A percentile compares a stretch with the other conserved stretches of the same genome.
phyloP scores from a whole-genome alignment of 2,113 vertebrate species.

The Regulus satrapa region DNA sequence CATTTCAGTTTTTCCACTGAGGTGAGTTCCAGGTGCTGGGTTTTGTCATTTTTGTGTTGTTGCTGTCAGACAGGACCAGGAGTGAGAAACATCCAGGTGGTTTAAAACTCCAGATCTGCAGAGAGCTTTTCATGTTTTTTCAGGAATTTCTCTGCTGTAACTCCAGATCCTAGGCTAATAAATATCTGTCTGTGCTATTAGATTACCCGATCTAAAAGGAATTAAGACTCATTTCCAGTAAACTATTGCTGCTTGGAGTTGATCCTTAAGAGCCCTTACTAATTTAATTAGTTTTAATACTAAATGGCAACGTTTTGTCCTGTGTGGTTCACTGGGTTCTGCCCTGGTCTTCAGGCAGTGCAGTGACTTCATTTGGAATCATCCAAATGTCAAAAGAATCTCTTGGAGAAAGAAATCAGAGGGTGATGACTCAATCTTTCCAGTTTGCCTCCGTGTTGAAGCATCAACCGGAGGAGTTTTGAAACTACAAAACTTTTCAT shows the following conservation, averaged over 20 bases:
- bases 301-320: background rate
- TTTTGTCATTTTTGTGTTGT: background rate
- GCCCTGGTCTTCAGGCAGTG: background rate
- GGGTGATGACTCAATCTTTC: background rate
- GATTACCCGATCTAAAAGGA: background rate
- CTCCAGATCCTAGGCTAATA: background rate
- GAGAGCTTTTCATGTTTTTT: background rate
- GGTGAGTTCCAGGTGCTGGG: rapidly evolving
- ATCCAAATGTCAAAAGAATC: background rate
- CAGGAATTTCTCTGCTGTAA: background rate
- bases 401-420: background rate
- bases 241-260: background rate
- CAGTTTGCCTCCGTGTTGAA: background rate
- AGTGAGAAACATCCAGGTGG: background rate
- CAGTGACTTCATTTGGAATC: background rate
- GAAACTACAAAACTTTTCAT: background rate
- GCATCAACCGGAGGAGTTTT: background rate
- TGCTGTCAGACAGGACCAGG: background rate
- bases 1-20: background rate
- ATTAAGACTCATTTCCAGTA: background rate
- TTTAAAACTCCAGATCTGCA: background rate
- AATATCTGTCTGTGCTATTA: background rate
- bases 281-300: background rate
- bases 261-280: background rate
- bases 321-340: background rate